A percentile compares a stretch with the other conserved stretches of the same genome.
phyloP scores from a whole-genome alignment of 2,113 vertebrate species.

The Lichenostomus cassidix region DNA sequence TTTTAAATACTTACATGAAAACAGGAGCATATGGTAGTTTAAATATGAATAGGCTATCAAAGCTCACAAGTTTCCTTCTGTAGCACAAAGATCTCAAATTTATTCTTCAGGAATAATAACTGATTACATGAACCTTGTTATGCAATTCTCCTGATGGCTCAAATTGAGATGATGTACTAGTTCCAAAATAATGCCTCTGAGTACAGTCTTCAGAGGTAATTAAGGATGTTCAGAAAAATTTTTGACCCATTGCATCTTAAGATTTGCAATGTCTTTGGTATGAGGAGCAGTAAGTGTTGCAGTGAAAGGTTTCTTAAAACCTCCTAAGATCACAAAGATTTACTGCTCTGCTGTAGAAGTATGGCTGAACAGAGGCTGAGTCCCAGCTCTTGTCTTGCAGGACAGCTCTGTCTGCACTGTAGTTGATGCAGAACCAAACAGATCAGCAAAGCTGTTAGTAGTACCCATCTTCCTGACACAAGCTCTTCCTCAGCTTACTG shows the following conservation, averaged over 20 bases:
- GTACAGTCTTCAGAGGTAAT: not conserved
- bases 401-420: not conserved
- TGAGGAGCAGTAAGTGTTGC: not conserved
- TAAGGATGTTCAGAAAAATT: not conserved
- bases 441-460: not conserved
- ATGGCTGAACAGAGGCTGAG: not conserved
- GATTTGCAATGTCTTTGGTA: not conserved
- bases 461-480: not conserved
- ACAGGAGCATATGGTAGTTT: not conserved
- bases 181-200: not conserved
- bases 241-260: not conserved
- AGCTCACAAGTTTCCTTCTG: not conserved
- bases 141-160: not conserved
- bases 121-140: not conserved
- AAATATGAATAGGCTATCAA: not conserved
- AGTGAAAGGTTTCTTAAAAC: not conserved
- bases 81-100: not conserved
- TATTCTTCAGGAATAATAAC: not conserved
- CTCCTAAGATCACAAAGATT: not conserved
- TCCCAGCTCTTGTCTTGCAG: not conserved
- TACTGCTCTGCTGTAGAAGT: not conserved
- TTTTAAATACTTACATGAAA: not conserved
- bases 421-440: not conserved
- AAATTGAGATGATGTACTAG: not conserved
- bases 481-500: not conserved